Evolutionary conservation across 1,140 invertebrate genomes (phyloP).

Genomic region (Zaprionus gabonicus): DNA sequence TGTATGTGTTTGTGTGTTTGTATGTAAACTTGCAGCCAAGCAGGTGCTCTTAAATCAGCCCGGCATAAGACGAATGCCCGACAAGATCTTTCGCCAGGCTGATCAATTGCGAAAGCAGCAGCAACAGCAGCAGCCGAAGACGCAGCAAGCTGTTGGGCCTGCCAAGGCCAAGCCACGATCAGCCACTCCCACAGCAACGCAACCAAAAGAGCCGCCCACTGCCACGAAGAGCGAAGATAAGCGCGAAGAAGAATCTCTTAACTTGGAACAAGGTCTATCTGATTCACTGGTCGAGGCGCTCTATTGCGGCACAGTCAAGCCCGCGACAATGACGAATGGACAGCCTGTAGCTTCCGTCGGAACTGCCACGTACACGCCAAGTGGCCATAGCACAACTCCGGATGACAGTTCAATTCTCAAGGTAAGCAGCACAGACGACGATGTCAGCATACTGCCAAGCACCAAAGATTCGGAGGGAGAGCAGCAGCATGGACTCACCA

Average conservation of each 20-base stretch:
- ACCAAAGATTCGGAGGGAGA: slow-evolving; percentile 35
- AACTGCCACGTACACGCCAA: slow-evolving; percentile 59
- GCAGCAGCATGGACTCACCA: slow-evolving; percentile 45
- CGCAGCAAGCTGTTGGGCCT: slow-evolving; percentile 38
- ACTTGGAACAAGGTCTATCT: slow-evolving; percentile 65
- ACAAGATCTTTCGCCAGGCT: slow-evolving; percentile 66
- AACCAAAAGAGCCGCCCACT: slow-evolving; percentile 28
- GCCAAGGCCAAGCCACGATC: slow-evolving; percentile 50
- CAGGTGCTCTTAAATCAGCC: slow-evolving; percentile 69
- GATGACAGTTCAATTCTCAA: slow-evolving; percentile 72
- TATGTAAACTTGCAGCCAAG: slow-evolving; percentile 50
- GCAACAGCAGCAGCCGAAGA: slow-evolving; percentile 25
- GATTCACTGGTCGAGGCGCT: slow-evolving; percentile 76
- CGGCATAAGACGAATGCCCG: slow-evolving; percentile 79
- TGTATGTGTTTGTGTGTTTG: slow-evolving; percentile 43
- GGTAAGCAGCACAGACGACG: slow-evolving; percentile 53
- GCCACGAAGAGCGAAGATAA: slow-evolving; percentile 46
- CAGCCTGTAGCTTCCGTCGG: not conserved
- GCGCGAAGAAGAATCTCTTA: slow-evolving; percentile 54
- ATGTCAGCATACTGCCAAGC: slow-evolving; percentile 60
- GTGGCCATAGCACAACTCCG: slow-evolving; percentile 34
- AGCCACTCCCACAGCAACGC: slow-evolving; percentile 37
- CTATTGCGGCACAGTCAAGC: slow-evolving; percentile 53
- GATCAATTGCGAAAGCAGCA: slow-evolving; percentile 66
- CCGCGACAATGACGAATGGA: slow-evolving; percentile 25